Evolutionary conservation across 2,113 vertebrate genomes (phyloP), one percentile per base, ranked within the genome.

Genomic region (Rhinogobius similis): DNA sequence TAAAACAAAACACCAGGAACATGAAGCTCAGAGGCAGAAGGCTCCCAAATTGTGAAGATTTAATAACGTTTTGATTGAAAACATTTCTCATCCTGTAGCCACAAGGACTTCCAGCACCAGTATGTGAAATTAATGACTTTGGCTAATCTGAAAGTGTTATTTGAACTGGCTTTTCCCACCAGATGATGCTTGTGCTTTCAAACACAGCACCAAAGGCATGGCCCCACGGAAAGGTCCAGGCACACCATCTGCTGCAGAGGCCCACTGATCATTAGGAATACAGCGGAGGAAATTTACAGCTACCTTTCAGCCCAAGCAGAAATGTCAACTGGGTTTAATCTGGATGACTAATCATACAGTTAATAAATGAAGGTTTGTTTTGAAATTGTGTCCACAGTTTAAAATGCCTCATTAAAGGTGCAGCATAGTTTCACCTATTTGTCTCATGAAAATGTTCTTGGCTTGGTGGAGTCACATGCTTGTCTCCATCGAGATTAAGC

Each of bases 261-360:
- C 68, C 65, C 70, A 67, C 58, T 72, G 72, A 66, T 79, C 83
- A 87, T 85, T 81, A 73, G 67, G 73, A 67, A 32, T 63, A 77
- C 82, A 90, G 88, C 85, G 91, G 88, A 77, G 76, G 73, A 92
- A 91, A 92, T 53, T 53, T 76, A 80, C 62, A 64, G 67, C 77
- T 79, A 84, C 72, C 56, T 76, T 82, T 86, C 71, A 79, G 14
- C 56, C 68, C 59, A 69, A 18, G 68, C 73, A 55, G 77, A 71
- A 74, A 76, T 68, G 59, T 75, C 38, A 1, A 36, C 32, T 36
- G 18, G 29, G 67, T 81, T 79, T 59, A 77, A 79, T 88, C 82
- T 26, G 73, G 72, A 73, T 32, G 67, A 72, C 41, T 76, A 76
- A 58, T 79, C 1, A 70, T 75, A 71, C 71, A 79, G 67, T 14